These are phyloP conservation scores for Neoarius graeffei DNA, from an alignment of 2,113 vertebrate species.

Conservation along the genomic window DNA sequence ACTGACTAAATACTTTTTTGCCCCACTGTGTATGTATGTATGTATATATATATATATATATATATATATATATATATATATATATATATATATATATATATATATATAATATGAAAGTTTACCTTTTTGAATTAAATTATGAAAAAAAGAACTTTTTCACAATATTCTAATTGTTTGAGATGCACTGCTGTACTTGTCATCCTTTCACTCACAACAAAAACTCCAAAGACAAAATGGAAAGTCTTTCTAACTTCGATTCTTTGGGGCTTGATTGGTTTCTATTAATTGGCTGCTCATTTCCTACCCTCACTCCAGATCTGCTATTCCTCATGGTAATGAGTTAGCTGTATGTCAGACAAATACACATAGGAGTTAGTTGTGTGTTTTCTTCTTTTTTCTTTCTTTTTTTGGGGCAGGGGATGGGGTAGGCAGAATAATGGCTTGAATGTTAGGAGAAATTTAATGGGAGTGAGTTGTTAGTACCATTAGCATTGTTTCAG, in stretches of 20 bases:
- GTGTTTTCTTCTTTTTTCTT: not conserved
- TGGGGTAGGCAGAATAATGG: conserved; percentile 25
- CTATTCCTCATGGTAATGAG: conserved; percentile 52
- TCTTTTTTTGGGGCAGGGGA: not conserved
- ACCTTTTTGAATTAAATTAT: too few species aligned
- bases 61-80: too few species aligned
- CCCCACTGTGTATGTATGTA: too few species aligned
- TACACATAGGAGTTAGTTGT: not conserved
- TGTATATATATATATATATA: too few species aligned
- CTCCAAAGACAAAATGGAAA: conserved; percentile 22
- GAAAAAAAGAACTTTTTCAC: too few species aligned
- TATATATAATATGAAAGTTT: too few species aligned
- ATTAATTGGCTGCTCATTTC: conserved; percentile 53
- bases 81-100: too few species aligned
- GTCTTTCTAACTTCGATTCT: conserved; percentile 31
- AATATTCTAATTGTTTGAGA: too few species aligned
- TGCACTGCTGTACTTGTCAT: not conserved
- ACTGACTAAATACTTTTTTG: too few species aligned
- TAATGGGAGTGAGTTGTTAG: conserved; percentile 49
- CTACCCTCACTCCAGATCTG: conserved; percentile 9
- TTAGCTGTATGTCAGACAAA: conserved; percentile 49
- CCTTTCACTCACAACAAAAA: conserved; percentile 28
- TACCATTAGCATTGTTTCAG: conserved; percentile 55
- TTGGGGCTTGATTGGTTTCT: conserved; percentile 49
- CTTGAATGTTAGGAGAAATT: conserved; percentile 37